Evolutionary conservation across 2,888 invertebrate genomes (phyloP).

Genomic region (Dastarcus helophoroides): DNA sequence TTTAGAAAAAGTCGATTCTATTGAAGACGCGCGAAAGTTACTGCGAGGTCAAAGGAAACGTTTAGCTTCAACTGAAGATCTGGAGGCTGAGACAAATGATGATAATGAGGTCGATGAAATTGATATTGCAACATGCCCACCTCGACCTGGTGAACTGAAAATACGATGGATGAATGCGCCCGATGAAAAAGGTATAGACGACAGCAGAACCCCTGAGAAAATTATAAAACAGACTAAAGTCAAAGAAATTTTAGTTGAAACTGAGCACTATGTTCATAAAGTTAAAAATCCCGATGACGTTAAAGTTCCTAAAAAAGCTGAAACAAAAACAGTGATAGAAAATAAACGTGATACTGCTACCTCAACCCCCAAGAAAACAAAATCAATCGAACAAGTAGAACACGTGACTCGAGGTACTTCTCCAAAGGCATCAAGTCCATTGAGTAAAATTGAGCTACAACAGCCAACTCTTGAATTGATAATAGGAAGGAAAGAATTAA

Average conservation of each 20-base stretch:
- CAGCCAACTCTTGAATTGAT: constrained; percentile 39
- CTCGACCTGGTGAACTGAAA: constrained; percentile 28
- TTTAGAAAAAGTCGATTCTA: constrained; percentile 31
- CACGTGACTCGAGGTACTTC: constrained; percentile 31
- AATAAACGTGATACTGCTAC: neutral
- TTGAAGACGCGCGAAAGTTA: constrained; percentile 31
- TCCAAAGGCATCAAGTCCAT: constrained; percentile 27
- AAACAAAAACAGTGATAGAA: constrained; percentile 4
- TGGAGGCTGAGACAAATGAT: constrained; percentile 27
- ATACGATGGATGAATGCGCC: constrained; percentile 29
- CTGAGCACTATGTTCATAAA: constrained; percentile 7
- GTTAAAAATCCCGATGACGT: constrained; percentile 7
- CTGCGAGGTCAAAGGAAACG: constrained; percentile 31
- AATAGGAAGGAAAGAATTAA: constrained; percentile 43
- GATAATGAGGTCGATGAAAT: no score
- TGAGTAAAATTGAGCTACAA: constrained; percentile 10
- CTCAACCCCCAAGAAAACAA: constrained; percentile 4
- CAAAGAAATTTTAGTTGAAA: constrained; percentile 12
- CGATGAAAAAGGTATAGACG: constrained; percentile 37
- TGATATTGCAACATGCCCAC: no score
- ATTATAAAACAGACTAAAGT: no score
- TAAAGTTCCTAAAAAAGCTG: constrained; percentile 10
- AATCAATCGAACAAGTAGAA: constrained; percentile 9
- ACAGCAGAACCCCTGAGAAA: constrained; percentile 36
- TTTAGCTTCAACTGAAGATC: constrained; percentile 37